Evolutionary conservation across 2,888 invertebrate genomes (phyloP).

Genomic region (Lymantria monacha): DNA sequence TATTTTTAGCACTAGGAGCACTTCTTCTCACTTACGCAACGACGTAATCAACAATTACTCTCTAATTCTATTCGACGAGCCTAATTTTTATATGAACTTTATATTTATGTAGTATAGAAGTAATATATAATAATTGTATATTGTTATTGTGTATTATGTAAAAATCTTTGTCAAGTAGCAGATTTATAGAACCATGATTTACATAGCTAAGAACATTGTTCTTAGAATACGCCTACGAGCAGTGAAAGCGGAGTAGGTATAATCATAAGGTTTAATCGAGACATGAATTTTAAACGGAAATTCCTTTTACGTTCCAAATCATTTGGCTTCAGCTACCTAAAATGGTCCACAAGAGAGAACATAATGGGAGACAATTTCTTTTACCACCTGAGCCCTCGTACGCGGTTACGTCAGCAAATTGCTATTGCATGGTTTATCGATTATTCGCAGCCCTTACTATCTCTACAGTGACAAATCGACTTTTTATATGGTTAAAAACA

Average conservation of each 20-base stretch:
- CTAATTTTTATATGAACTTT: too few relatives aligned
- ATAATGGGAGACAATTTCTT: conserved; percentile 72
- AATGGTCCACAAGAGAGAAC: conserved; percentile 63
- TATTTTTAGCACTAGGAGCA: too few relatives aligned
- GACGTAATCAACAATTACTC: too few relatives aligned
- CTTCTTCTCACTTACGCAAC: too few relatives aligned
- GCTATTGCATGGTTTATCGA: conserved; percentile 37
- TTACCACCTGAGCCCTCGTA: conserved; percentile 63
- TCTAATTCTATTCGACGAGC: too few relatives aligned
- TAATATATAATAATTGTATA: too few relatives aligned
- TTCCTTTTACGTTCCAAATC: conserved; percentile 54
- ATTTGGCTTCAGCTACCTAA: conserved; percentile 68
- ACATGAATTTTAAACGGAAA: conserved; percentile 63
- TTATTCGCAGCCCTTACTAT: conserved; percentile 33
- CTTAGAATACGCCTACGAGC: neutral
- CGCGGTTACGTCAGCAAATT: conserved; percentile 31
- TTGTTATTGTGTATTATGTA: too few relatives aligned
- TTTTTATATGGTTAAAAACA: neutral
- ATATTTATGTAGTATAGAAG: too few relatives aligned
- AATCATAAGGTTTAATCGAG: conserved; percentile 42
- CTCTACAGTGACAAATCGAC: conserved; percentile 4
- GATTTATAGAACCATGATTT: too few relatives aligned
- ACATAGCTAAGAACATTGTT: too few relatives aligned
- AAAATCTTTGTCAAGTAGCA: too few relatives aligned
- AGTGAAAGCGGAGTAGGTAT: neutral